phyloP scores from a whole-genome alignment of 2,888 invertebrate species.

The Lochmaea capreae region DNA sequence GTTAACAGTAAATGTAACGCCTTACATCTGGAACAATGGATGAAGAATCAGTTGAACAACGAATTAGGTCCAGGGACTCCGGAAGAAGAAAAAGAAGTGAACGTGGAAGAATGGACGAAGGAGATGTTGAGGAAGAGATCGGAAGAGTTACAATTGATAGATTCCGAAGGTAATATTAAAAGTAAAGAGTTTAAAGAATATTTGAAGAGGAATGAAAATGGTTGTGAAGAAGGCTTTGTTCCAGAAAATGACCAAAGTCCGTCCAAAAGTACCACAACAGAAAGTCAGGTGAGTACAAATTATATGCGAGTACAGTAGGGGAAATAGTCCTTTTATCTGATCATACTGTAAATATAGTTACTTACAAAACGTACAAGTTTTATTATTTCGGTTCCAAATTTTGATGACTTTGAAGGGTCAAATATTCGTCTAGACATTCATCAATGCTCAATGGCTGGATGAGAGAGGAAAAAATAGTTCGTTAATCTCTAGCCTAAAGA shows the following conservation, averaged over 20 bases:
- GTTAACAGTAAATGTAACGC: constrained; percentile 78
- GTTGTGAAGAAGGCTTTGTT: constrained; percentile 64
- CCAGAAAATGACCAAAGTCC: constrained; percentile 74
- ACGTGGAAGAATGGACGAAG: constrained; percentile 77
- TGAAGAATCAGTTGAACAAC: constrained; percentile 79
- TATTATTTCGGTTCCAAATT: too few relatives aligned
- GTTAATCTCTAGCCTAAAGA: too few relatives aligned
- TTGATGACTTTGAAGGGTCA: too few relatives aligned
- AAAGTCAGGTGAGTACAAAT: constrained; percentile 75
- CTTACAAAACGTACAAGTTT: too few relatives aligned
- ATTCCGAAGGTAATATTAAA: constrained; percentile 61
- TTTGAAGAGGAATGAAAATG: constrained; percentile 65
- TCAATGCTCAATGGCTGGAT: too few relatives aligned
- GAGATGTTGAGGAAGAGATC: constrained; percentile 79
- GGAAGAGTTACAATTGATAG: constrained; percentile 74
- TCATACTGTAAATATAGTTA: too few relatives aligned
- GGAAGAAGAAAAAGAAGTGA: constrained; percentile 66
- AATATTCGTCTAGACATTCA: too few relatives aligned
- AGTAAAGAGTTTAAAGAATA: constrained; percentile 41
- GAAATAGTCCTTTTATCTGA: too few relatives aligned
- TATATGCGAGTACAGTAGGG: too few relatives aligned
- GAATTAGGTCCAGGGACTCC: constrained; percentile 51
- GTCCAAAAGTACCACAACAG: constrained; percentile 81
- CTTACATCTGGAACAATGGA: constrained; percentile 82
- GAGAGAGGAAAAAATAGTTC: too few relatives aligned